Evolutionary conservation across 2,888 invertebrate species (phyloP).

Genomic region (Rotaria macrura): DNA sequence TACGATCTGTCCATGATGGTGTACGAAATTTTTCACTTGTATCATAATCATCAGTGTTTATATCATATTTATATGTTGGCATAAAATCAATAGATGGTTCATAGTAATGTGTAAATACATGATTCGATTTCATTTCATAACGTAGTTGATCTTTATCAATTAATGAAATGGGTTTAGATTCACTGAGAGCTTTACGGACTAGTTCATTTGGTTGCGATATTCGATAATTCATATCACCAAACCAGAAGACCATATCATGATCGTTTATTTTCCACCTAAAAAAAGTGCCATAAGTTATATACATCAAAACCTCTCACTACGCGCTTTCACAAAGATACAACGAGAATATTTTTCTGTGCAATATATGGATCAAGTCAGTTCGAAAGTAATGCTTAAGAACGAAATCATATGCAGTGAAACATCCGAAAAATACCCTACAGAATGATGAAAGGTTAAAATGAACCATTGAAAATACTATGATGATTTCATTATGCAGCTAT

Average conservation of each 20-base stretch:
- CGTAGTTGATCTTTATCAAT: slow-evolving; percentile 76
- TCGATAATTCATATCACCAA: slow-evolving; percentile 97
- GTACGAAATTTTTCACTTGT: slow-evolving; percentile 92
- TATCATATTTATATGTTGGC: slow-evolving; percentile 95
- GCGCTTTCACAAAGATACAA: no score
- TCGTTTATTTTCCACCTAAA: slow-evolving; percentile 22
- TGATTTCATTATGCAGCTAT: no score
- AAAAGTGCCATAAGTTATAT: background rate
- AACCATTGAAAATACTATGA: no score
- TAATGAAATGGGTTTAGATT: slow-evolving; percentile 64
- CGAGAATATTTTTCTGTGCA: no score
- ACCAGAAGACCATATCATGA: slow-evolving; percentile 98
- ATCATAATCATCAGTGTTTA: slow-evolving; percentile 86
- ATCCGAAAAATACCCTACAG: no score
- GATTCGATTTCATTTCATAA: slow-evolving; percentile 49
- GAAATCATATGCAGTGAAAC: no score
- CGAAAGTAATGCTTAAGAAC: no score
- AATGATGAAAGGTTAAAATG: no score
- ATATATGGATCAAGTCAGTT: no score
- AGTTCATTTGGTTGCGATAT: slow-evolving; percentile 88
- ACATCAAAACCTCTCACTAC: no score
- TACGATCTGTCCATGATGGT: slow-evolving; percentile 94
- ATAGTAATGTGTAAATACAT: slow-evolving; percentile 77
- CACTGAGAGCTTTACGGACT: slow-evolving; percentile 69
- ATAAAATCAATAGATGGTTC: slow-evolving; percentile 83